Evolutionary conservation across 2,888 invertebrate species (phyloP), one percentile per base, ranked within the genome.

Genomic region (Aspidapion aeneum): DNA sequence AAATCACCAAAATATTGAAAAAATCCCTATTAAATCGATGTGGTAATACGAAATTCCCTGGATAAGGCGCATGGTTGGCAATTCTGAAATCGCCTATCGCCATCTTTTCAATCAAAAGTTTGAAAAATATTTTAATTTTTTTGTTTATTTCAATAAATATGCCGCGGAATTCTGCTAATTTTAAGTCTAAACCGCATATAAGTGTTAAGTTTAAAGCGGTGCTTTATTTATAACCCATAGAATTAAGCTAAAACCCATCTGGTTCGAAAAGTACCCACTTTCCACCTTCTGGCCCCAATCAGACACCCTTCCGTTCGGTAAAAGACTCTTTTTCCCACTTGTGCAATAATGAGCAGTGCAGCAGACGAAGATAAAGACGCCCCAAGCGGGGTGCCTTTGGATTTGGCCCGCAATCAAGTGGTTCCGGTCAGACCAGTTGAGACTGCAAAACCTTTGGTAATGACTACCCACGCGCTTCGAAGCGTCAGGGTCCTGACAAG

Each of bases 361-460:
- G 68, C 70, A 48, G 84, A 83, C 71, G 86, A 86, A 71, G 84
- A 85, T 71, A 83, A 86, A 72, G 82, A 84, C 69, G 75, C 81
- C 72, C 81, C 81, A 69, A 86, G 86, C 80, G 83, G 83, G 78
- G 83, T 84, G 79, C 82, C 81, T 62, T 73, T 82, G 68, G 80
- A 81, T 74, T 74, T 83, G 73, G 83, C 84, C 70, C 77, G 82
- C 67, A 83, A 77, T 64, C 82, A 84, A 78, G 79, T 84, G 62
- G 79, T 82, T 2, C 78, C 82, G 66, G 80, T 83, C 18, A 82
- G 84, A 69, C 76, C 83, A 54, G 78, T 80, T 59, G 80, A 82
- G 63, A 66, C 58, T 35, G 79, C 78, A 69, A 69, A 77, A 66
- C 78, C 79, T 62, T 68, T 80, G 63, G 72, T 79, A 55, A 76